Percentiles rank a stretch among this genome's conserved stretches.
Evolutionary conservation across 2,797 vertebrate species (phyloP).

Genomic region (Sebastes taczanowskii): DNA sequence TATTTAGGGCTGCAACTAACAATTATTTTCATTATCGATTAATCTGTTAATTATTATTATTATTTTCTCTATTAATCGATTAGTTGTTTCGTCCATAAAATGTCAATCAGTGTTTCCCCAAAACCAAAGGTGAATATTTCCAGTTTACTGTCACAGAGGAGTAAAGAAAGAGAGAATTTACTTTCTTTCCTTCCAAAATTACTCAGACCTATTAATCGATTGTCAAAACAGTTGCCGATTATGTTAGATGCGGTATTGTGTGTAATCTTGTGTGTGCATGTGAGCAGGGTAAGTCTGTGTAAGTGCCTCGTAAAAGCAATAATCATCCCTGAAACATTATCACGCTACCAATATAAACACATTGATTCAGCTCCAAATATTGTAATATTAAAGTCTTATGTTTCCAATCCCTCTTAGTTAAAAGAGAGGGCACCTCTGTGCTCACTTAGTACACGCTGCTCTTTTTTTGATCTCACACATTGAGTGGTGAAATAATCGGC

Average conservation of each 20-base stretch:
- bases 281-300: neutral
- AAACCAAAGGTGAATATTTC: no score
- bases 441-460: conserved; percentile 24
- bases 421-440: conserved; percentile 10
- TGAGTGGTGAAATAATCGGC: conserved; percentile 61
- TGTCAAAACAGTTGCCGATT: no score
- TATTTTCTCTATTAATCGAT: no score
- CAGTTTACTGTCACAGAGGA: no score
- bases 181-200: no score
- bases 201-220: no score
- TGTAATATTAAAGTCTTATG: neutral
- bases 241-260: neutral
- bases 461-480: conserved; percentile 37
- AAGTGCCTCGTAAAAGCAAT: neutral
- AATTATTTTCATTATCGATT: no score
- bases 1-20: neutral
- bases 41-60: neutral
- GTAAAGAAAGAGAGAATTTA: no score
- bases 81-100: no score
- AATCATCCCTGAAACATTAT: neutral
- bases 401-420: neutral
- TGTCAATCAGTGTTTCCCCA: no score
- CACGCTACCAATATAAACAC: neutral
- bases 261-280: neutral
- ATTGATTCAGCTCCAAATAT: neutral